Evolutionary conservation across 2,113 vertebrate species (phyloP).

Genomic region (Coracopsis vasa): DNA sequence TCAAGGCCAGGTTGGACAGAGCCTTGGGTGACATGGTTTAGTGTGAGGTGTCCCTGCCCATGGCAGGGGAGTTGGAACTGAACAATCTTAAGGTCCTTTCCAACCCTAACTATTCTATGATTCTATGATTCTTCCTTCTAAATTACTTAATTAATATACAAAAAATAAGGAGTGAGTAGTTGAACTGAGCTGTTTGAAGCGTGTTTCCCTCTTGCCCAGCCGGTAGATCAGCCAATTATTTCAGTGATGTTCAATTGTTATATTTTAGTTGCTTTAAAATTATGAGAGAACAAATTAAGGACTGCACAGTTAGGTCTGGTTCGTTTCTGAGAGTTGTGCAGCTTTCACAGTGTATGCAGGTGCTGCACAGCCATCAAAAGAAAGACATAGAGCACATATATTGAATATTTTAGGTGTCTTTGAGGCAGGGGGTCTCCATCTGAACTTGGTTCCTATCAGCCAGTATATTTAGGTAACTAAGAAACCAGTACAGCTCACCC

Average conservation of each 20-base stretch:
- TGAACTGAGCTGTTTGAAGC: conserved; percentile 2
- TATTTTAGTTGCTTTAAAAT: background rate
- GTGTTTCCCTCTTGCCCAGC: background rate
- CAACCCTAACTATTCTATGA: too few relatives aligned
- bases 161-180: conserved; percentile 27
- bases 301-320: background rate
- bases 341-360: background rate
- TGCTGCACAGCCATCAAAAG: background rate
- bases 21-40: too few relatives aligned
- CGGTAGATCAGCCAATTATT: background rate
- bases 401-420: background rate
- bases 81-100: too few relatives aligned
- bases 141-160: conserved; percentile 31
- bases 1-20: too few relatives aligned
- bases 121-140: background rate
- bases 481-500: background rate
- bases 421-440: background rate
- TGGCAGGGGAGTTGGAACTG: too few relatives aligned
- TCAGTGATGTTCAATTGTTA: background rate
- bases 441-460: background rate
- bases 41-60: too few relatives aligned
- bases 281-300: background rate
- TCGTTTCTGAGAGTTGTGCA: background rate
- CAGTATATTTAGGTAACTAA: background rate
- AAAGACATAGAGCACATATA: background rate